Evolutionary conservation across 2,888 invertebrate species (phyloP).

Genomic region (Chymomyza amoena): DNA sequence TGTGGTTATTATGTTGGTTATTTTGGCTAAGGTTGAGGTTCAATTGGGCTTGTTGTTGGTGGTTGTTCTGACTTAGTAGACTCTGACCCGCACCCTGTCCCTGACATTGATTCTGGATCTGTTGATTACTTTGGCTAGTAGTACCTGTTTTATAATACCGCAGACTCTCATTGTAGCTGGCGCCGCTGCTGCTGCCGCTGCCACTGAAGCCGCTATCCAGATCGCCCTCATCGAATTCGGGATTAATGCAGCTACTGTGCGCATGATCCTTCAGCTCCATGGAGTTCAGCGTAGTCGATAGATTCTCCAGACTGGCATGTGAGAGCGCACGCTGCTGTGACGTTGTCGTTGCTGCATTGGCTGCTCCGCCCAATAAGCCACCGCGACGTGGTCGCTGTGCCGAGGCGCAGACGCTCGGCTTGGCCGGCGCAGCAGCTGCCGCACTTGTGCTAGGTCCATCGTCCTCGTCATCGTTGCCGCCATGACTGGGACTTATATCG

Average conservation of each 20-base stretch:
- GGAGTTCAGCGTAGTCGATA: constrained; percentile 77
- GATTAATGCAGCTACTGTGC: constrained; percentile 77
- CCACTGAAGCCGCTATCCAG: constrained; percentile 87
- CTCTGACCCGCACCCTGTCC: constrained; percentile 15
- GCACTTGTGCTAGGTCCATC: constrained; percentile 73
- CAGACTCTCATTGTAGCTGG: constrained; percentile 88
- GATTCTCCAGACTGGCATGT: constrained; percentile 77
- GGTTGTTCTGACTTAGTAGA: constrained; percentile 14
- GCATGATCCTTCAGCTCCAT: constrained; percentile 78
- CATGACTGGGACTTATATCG: constrained; percentile 80
- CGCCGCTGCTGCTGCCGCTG: constrained; percentile 87
- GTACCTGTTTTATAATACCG: constrained; percentile 79
- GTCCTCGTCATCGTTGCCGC: constrained; percentile 79
- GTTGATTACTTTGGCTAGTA: constrained; percentile 50
- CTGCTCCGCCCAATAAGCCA: constrained; percentile 71
- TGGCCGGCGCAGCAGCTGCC: constrained; percentile 31
- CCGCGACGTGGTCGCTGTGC: constrained; percentile 67
- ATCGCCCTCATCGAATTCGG: constrained; percentile 80
- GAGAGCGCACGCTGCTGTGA: constrained; percentile 67
- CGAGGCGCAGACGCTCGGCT: constrained; percentile 8
- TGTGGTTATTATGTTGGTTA: constrained; percentile 24
- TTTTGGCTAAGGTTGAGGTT: constrained; percentile 19
- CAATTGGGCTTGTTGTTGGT: constrained; percentile 14
- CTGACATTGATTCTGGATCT: constrained; percentile 36
- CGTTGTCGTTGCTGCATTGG: constrained; percentile 61